Conservation (phyloP, 2,113 vertebrate genomes). For the Hymenochirus boettgeri region DNA sequence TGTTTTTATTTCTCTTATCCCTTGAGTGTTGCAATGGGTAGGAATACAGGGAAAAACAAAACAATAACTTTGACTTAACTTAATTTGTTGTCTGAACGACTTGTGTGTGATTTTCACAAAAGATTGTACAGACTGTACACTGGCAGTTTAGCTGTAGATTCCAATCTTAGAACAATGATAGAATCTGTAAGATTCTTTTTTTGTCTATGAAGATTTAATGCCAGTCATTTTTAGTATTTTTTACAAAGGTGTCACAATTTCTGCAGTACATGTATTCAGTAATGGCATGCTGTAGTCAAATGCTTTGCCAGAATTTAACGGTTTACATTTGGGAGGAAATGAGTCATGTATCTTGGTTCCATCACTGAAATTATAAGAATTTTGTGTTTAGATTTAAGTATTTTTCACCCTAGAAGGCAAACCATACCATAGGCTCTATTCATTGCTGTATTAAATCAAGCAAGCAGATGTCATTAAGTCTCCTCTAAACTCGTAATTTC, state of each 20-base stretch:
- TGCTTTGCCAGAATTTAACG: slow-evolving; percentile 9
- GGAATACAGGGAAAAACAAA: too few species aligned
- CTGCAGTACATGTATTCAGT: slow-evolving; percentile 7
- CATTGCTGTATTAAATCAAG: slow-evolving; percentile 15
- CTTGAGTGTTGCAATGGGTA: too few species aligned
- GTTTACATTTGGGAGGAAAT: slow-evolving; percentile 32
- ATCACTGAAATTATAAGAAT: slow-evolving; percentile 1
- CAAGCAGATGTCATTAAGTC: not conserved
- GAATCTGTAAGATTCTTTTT: too few species aligned
- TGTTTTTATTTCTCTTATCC: too few species aligned
- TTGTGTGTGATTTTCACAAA: too few species aligned
- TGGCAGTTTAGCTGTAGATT: too few species aligned
- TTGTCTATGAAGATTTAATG: too few species aligned
- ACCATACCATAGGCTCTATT: slow-evolving; percentile 10
- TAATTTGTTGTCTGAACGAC: too few species aligned
- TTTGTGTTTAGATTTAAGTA: slow-evolving; percentile 8
- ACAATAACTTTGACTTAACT: too few species aligned
- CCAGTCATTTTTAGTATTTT: slow-evolving; percentile 1
- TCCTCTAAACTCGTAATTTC: too few species aligned
- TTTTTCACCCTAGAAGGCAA: slow-evolving; percentile 12
- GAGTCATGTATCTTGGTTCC: slow-evolving; percentile 25
- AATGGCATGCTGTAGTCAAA: slow-evolving; percentile 14
- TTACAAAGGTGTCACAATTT: slow-evolving; percentile 25
- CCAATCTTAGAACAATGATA: too few species aligned
- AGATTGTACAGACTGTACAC: too few species aligned